These are phyloP conservation scores for Eretmocerus hayati DNA, from an alignment of 2,888 invertebrate species.

Conservation along the genomic window DNA sequence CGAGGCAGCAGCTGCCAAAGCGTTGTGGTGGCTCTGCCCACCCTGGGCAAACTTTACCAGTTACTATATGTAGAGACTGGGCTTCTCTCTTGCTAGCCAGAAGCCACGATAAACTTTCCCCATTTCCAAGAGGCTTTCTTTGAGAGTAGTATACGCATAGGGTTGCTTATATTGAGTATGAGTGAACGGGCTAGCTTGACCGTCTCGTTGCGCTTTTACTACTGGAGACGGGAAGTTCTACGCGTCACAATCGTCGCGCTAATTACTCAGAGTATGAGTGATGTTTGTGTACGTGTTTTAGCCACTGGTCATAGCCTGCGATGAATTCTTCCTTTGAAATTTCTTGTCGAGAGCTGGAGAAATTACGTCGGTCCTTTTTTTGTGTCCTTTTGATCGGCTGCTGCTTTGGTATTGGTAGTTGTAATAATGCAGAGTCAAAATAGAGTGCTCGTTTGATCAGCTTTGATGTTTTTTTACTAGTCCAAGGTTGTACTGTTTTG, in stretches of 20 bases:
- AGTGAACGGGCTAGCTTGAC: conserved; percentile 19
- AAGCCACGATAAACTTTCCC: conserved; percentile 39
- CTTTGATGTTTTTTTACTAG: too few relatives aligned
- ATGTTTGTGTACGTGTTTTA: too few relatives aligned
- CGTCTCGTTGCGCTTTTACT: neutral
- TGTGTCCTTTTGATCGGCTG: too few relatives aligned
- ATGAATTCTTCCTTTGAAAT: neutral
- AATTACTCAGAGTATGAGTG: conserved; percentile 20
- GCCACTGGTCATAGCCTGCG: too few relatives aligned
- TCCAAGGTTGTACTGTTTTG: too few relatives aligned
- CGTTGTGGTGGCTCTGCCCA: conserved; percentile 26
- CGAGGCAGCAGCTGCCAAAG: too few relatives aligned
- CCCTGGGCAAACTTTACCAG: conserved; percentile 37
- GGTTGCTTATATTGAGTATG: too few relatives aligned
- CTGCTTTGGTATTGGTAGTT: too few relatives aligned
- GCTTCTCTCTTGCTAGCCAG: conserved; percentile 25
- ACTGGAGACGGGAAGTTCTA: neutral
- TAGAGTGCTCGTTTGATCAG: too few relatives aligned
- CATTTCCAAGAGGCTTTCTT: conserved; percentile 30
- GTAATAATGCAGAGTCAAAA: too few relatives aligned
- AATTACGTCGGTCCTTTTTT: too few relatives aligned
- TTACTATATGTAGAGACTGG: conserved; percentile 27
- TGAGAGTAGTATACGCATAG: too few relatives aligned
- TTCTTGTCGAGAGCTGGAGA: neutral
- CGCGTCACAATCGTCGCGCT: conserved; percentile 13